These are phyloP conservation scores for Drosophila diplacantha DNA, from an alignment of 2,888 invertebrate genomes.

Conservation along the genomic window DNA sequence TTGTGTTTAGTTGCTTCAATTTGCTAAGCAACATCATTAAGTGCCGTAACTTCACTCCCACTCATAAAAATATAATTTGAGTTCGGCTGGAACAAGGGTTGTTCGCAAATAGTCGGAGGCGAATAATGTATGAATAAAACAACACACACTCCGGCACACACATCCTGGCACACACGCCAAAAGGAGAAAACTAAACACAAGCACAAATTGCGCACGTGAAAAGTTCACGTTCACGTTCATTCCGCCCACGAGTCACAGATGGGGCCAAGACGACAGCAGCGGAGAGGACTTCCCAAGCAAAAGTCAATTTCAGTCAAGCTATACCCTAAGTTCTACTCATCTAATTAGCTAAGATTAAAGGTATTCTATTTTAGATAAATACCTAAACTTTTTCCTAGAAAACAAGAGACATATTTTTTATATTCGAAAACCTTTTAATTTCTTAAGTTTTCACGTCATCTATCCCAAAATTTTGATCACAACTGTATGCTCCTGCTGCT, in stretches of 20 bases:
- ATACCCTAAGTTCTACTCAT: not conserved
- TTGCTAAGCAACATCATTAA: conserved; percentile 73
- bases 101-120: conserved; percentile 25
- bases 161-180: conserved; percentile 16
- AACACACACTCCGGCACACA: conserved; percentile 34
- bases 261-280: conserved; percentile 4
- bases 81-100: conserved; percentile 34
- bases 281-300: not conserved
- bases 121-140: conserved; percentile 58
- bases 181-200: conserved; percentile 30
- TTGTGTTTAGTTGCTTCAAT: conserved; percentile 73
- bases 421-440: not conserved
- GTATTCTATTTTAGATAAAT: not conserved
- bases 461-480: not conserved
- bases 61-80: conserved; percentile 65
- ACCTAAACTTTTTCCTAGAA: not conserved
- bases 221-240: conserved; percentile 42
- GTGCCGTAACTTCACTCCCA: conserved; percentile 61
- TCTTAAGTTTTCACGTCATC: not conserved
- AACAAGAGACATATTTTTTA: not conserved
- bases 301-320: not conserved
- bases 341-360: not conserved
- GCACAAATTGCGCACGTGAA: conserved; percentile 48
- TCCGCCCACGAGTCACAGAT: conserved; percentile 8
- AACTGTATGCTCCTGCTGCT: conserved; percentile 3